Conservation (phyloP, 2,888 invertebrate species). For the Dicyrtoma fusca region DNA sequence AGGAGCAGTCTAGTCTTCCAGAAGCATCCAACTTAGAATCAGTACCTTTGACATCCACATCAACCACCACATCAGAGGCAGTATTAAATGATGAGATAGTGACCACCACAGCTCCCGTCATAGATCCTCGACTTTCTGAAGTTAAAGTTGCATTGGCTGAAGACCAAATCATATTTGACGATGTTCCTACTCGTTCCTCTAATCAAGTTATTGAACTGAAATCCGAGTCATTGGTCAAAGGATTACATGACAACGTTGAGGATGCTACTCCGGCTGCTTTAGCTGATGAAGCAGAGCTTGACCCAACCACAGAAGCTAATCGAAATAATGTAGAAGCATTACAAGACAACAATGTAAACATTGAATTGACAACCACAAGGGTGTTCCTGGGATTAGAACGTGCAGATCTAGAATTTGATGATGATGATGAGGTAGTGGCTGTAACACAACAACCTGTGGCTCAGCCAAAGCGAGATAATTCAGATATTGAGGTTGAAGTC, state of each 20-base stretch:
- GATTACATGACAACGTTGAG: background rate
- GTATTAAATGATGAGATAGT: background rate
- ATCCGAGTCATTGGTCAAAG: no score
- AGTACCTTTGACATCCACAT: background rate
- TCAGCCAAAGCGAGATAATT: background rate
- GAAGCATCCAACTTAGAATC: background rate
- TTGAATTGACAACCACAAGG: constrained; percentile 30
- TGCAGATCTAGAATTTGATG: constrained; percentile 6
- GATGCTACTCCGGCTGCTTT: no score
- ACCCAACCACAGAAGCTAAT: constrained; percentile 20
- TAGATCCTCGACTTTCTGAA: background rate
- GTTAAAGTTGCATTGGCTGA: background rate
- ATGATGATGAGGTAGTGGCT: constrained; percentile 9
- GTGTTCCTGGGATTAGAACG: constrained; percentile 16
- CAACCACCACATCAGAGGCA: background rate
- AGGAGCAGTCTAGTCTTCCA: background rate
- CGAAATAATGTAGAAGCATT: background rate
- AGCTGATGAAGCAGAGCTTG: constrained; percentile 13
- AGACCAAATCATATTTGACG: constrained; percentile 14
- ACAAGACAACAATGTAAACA: background rate
- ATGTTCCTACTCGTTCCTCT: constrained; percentile 4
- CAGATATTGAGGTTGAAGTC: background rate
- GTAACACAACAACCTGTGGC: background rate
- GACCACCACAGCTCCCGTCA: background rate
- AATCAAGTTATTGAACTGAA: background rate